A percentile compares a stretch with the other conserved stretches of the same genome.
Conservation (phyloP, 1,140 invertebrate species). For the Camponotus floridanus region DNA sequence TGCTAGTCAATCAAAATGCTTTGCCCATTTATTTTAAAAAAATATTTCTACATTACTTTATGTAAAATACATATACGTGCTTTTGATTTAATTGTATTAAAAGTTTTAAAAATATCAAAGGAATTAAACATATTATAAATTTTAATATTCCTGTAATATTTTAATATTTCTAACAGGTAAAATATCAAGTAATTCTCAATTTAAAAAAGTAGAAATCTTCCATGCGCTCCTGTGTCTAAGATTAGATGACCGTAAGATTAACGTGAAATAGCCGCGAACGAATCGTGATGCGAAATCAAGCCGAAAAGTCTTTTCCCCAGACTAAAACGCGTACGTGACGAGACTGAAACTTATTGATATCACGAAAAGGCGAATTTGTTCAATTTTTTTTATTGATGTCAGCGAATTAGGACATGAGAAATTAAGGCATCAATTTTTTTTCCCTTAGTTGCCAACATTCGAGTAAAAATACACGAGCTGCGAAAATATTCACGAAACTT, state of each 20-base stretch:
- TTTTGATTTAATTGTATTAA: neutral
- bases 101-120: neutral
- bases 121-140: neutral
- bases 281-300: slow-evolving; percentile 51
- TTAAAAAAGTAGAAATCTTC: neutral
- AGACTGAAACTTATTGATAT: slow-evolving; percentile 39
- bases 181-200: neutral
- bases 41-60: neutral
- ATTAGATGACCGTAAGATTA: slow-evolving; percentile 38
- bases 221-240: neutral
- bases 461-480: neutral
- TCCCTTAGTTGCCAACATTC: neutral
- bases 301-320: neutral
- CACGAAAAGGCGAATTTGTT: slow-evolving; percentile 19
- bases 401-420: neutral
- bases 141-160: neutral
- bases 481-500: slow-evolving; percentile 23
- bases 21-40: neutral
- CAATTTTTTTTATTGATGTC: slow-evolving; percentile 30
- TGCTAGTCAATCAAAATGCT: neutral
- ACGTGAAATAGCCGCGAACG: slow-evolving; percentile 23
- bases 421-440: slow-evolving; percentile 26
- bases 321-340: slow-evolving; percentile 40
- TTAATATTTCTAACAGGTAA: neutral
- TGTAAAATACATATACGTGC: neutral